Evolutionary conservation across 2,888 invertebrate genomes (phyloP), one percentile per base, ranked within the genome.

Genomic region (Lasioglossum oenotherae): DNA sequence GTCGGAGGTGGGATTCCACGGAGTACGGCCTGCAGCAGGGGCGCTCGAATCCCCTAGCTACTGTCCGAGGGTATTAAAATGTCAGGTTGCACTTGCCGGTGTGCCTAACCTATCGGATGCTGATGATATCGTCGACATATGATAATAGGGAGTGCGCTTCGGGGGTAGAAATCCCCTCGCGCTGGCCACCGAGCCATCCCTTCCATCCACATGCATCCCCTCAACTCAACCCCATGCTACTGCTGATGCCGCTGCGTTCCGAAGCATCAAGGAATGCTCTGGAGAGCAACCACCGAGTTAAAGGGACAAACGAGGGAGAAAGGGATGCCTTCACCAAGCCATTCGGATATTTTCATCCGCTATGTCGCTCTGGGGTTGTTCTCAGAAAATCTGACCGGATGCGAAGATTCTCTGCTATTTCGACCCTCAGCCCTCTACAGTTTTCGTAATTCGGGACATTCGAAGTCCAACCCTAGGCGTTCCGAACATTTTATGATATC

Each of bases 1-100:
- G 87, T 49, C 67, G 95, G 71, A 81, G 82, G 49, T 46, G 78
- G 74, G 95, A 91, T 96, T 96, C 92, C 96, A 96, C 41, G 95
- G 95, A 73, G 23, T 96, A 96, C 4, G 96, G 96, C 88, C 96
- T 69, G 41, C 69, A 69, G 38, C 69, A 96, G 94, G 89, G 96
- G 96, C 3, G 96, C 96, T 19, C 96, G 96, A 74, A 81, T 85
- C 85, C 79, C 85, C 74, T 19, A 12, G 76, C 71, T 67, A 74
- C 23, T 53, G 53, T n/a, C 46, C 49, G 67, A 67, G 49, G 75
- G 86, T 89, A 88, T 90, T 90, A 90, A 90, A 90, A 89, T 71
- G 90, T 90, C 90, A 87, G 89, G 60, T 74, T 81, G 83, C 86
- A 81, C 85, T 87, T 78, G 83, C 78, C 44, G 49, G 73, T 23